Evolutionary conservation across 2,888 invertebrate species (phyloP).

Genomic region (Taenaris catops): DNA sequence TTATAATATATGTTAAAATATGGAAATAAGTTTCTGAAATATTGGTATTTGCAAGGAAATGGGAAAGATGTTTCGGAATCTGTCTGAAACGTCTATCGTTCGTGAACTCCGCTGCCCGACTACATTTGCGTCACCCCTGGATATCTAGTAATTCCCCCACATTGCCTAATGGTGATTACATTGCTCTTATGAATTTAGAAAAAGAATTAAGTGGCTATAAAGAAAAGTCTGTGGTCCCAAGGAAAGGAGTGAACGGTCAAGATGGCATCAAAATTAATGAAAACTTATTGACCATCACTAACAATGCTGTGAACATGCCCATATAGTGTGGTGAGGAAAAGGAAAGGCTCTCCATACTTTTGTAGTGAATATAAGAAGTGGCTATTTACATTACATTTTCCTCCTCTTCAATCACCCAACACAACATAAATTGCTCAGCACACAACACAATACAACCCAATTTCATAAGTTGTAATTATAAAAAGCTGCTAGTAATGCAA

Average conservation of each 20-base stretch:
- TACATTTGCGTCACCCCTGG: constrained; percentile 35
- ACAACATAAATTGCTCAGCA: too few species aligned
- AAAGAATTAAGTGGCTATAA: constrained; percentile 42
- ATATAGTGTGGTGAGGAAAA: too few species aligned
- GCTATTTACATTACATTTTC: too few species aligned
- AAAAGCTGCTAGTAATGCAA: too few species aligned
- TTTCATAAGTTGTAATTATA: too few species aligned
- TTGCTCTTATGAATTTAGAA: constrained; percentile 35
- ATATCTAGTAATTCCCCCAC: constrained; percentile 34
- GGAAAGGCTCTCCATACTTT: too few species aligned
- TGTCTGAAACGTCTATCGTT: constrained; percentile 35
- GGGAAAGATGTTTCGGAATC: constrained; percentile 22
- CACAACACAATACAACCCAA: too few species aligned
- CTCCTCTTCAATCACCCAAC: too few species aligned
- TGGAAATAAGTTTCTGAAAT: constrained; percentile 5
- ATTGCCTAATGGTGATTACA: constrained; percentile 37
- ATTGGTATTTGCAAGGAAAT: constrained; percentile 2
- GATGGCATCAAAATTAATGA: too few species aligned
- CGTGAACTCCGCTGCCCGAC: constrained; percentile 38
- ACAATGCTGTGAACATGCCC: too few species aligned
- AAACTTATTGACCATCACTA: too few species aligned
- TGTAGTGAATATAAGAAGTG: too few species aligned
- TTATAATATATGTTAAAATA: neutral
- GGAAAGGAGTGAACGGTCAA: constrained; percentile 30
- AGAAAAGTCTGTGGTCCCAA: constrained; percentile 29